Evolutionary conservation across 2,113 vertebrate species (phyloP), one percentile per base, ranked within the genome.

Genomic region (Cavia porcellus): DNA sequence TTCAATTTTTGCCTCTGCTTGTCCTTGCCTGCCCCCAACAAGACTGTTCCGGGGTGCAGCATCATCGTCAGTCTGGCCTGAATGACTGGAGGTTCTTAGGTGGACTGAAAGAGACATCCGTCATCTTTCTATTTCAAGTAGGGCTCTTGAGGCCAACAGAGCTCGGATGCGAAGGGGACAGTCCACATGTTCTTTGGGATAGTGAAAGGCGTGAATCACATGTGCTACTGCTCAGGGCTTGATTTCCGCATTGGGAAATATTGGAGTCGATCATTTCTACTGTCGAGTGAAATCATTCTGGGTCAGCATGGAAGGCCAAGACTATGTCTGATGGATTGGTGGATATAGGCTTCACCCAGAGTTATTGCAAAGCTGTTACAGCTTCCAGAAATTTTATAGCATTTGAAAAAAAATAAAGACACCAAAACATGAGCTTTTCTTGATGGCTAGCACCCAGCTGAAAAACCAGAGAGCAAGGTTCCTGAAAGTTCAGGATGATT

Each of bases 1-100:
- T 85, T 96, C 96, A 68, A 90, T 96, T 96, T 94, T 28, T 95
- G 81, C 55, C 61, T 86, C 45, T 96, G 59, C 35, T 88, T 47
- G 5, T 30, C 64, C 19, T 64, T 94, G 61, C 15, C 24, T 70
- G 20, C 72, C 95, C 79, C 74, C n/a, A 97, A 84, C 92, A 75
- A 47, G 87, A 47, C 87, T 70, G 10, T 86, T 83, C 75, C 79
- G 95, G 74, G 74, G 4, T 7, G 30, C 84, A 11, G 42, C 79
- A 11, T 59, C 85, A 50, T 61, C 14, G 75, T 1, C 7, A 24
- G 14, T 42, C 59, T 25, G 61, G 66, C n/a, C 72, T 55, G 42
- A 7, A 5, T 92, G 52, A 74, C 12, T 47, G 90, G 86, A 86
- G 47, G 28, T 13, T 47, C 64, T 42, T 55, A 7, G 0, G 1